Conservation (phyloP, 2,888 invertebrate species). For the Ptychoptera albimana region DNA sequence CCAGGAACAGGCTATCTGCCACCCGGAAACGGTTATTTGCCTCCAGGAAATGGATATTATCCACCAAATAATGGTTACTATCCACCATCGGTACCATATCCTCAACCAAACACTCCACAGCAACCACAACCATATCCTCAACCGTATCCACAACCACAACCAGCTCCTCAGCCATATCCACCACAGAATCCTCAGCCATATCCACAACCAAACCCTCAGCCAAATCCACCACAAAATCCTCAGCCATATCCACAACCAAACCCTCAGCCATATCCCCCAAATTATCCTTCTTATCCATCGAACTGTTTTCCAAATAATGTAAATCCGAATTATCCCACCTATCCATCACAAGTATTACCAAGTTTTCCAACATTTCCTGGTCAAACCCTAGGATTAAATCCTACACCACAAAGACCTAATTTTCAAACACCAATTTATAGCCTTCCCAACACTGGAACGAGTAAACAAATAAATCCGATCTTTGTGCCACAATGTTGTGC, state of each 20-base stretch:
- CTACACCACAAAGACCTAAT: not conserved
- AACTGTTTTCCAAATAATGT: no score
- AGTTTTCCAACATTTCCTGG: not conserved
- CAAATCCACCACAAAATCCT: conserved; percentile 4
- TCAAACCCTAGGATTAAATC: not conserved
- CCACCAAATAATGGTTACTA: not conserved
- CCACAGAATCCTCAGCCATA: not conserved
- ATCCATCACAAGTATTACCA: not conserved
- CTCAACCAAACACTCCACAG: not conserved
- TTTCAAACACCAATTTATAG: not conserved
- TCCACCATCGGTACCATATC: not conserved
- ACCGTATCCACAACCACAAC: not conserved
- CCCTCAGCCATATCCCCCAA: not conserved
- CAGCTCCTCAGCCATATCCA: conserved; percentile 11
- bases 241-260: not conserved
- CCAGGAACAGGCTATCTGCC: not conserved
- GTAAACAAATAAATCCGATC: not conserved
- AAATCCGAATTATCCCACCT: not conserved
- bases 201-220: conserved; percentile 1
- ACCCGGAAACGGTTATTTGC: conserved; percentile 1
- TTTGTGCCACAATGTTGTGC: conserved; percentile 26
- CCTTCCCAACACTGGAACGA: not conserved
- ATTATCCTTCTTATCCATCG: not conserved
- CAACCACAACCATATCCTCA: not conserved
- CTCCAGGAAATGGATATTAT: not conserved